These are phyloP conservation scores for Drosophila mayaguana DNA, from an alignment of 2,888 invertebrate genomes.

Conservation along the genomic window DNA sequence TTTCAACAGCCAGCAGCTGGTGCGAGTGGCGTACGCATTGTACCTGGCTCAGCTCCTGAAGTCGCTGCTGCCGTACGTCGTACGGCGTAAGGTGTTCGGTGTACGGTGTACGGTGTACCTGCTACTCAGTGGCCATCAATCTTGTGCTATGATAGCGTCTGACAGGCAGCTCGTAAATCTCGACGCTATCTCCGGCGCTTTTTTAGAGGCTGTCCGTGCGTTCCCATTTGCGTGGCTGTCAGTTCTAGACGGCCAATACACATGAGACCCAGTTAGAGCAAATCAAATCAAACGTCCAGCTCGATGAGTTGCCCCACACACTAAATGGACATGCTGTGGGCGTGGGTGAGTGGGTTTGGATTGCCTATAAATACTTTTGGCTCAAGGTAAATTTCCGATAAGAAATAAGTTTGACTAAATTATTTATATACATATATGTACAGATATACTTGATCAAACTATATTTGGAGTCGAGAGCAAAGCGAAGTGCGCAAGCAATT, in stretches of 20 bases:
- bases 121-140: slow-evolving; percentile 67
- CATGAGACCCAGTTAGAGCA: slow-evolving; percentile 59
- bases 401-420: background rate
- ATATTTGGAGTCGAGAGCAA: background rate
- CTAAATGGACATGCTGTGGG: background rate
- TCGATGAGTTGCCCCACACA: slow-evolving; percentile 42
- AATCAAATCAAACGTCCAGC: slow-evolving; percentile 58
- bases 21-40: slow-evolving; percentile 7
- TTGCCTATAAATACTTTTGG: background rate
- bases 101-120: slow-evolving; percentile 44
- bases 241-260: slow-evolving; percentile 59
- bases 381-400: background rate
- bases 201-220: slow-evolving; percentile 39
- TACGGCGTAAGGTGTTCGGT: background rate
- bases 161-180: slow-evolving; percentile 77
- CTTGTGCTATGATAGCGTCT: slow-evolving; percentile 73
- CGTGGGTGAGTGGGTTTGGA: background rate
- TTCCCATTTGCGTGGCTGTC: slow-evolving; percentile 77
- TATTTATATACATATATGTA: too few relatives aligned
- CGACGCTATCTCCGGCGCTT: slow-evolving; percentile 58
- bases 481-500: background rate
- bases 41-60: background rate
- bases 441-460: background rate
- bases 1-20: slow-evolving; percentile 42
- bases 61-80: background rate